These are phyloP conservation scores for Bovichtus diacanthus DNA, from an alignment of 2,797 vertebrate genomes.

Conservation along the genomic window DNA sequence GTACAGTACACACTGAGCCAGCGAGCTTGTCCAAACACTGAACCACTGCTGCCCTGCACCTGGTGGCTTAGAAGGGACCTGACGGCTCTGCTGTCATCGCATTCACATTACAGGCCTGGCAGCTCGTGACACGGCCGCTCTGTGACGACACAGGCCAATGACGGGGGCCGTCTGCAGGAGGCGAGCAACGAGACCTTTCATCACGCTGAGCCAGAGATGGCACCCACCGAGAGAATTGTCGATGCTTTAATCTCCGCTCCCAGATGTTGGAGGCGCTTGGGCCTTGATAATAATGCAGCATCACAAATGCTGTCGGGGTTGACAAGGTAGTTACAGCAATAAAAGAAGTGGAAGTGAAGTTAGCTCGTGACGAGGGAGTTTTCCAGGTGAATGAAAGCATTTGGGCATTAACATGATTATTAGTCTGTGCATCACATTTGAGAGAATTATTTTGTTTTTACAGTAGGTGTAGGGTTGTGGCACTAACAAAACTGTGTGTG, in stretches of 20 bases:
- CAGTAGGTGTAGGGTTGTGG: conserved; percentile 14
- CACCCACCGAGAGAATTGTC: conserved; percentile 51
- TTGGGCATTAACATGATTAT: conserved; percentile 33
- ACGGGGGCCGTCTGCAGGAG: conserved; percentile 37
- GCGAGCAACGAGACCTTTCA: conserved; percentile 67
- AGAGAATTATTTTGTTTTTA: conserved; percentile 19
- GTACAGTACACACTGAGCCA: conserved; percentile 12
- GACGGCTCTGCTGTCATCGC: conserved; percentile 74
- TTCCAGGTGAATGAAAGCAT: conserved; percentile 26
- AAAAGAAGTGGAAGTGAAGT: conserved; percentile 13
- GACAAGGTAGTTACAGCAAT: conserved; percentile 29
- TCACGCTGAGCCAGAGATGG: conserved; percentile 47
- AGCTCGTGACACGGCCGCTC: conserved; percentile 54
- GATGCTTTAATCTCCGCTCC: conserved; percentile 66
- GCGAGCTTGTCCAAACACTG: conserved; percentile 60
- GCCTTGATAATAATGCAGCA: conserved; percentile 40
- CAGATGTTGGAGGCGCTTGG: conserved; percentile 54
- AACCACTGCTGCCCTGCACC: conserved; percentile 59
- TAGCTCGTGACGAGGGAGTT: conserved; percentile 10
- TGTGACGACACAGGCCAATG: conserved; percentile 51
- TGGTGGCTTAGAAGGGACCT: conserved; percentile 56
- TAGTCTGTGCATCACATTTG: conserved; percentile 23
- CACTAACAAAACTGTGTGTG: conserved; percentile 6
- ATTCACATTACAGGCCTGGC: conserved; percentile 73
- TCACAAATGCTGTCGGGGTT: conserved; percentile 13